phyloP scores from a whole-genome alignment of 2,888 invertebrate genomes.

The Andrena haemorrhoa region DNA sequence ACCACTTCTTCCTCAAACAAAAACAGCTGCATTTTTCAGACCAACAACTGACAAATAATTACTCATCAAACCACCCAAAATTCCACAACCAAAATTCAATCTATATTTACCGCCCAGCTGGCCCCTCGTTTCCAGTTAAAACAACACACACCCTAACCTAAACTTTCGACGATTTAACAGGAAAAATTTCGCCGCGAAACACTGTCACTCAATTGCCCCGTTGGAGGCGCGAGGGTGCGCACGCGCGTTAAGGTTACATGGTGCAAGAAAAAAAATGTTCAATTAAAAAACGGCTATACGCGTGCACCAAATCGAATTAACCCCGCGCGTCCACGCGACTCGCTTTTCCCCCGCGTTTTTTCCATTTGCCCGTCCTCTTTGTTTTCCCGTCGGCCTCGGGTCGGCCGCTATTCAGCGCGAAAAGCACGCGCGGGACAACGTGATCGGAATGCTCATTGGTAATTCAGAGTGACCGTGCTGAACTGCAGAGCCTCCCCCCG shows the following conservation, averaged over 20 bases:
- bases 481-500: constrained; percentile 16
- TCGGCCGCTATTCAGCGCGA: constrained; percentile 56
- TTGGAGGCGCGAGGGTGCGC: not conserved
- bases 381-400: constrained; percentile 39
- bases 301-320: constrained; percentile 57
- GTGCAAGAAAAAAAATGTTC: constrained; percentile 27
- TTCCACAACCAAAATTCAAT: too few species aligned
- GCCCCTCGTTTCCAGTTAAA: too few species aligned
- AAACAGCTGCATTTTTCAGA: too few species aligned
- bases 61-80: too few species aligned
- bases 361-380: constrained; percentile 37
- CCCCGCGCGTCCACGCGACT: constrained; percentile 27
- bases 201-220: not conserved
- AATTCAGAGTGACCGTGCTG: constrained; percentile 60
- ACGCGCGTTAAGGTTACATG: constrained; percentile 27
- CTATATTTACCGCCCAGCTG: too few species aligned
- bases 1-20: too few species aligned
- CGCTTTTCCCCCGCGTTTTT: constrained; percentile 16
- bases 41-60: too few species aligned
- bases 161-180: too few species aligned
- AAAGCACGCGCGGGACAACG: constrained; percentile 66
- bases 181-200: not conserved
- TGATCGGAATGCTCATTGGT: constrained; percentile 73
- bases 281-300: constrained; percentile 61
- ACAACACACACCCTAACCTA: too few species aligned